Evolutionary conservation across 2,888 invertebrate species (phyloP).

Genomic region (Lithosia quadra): DNA sequence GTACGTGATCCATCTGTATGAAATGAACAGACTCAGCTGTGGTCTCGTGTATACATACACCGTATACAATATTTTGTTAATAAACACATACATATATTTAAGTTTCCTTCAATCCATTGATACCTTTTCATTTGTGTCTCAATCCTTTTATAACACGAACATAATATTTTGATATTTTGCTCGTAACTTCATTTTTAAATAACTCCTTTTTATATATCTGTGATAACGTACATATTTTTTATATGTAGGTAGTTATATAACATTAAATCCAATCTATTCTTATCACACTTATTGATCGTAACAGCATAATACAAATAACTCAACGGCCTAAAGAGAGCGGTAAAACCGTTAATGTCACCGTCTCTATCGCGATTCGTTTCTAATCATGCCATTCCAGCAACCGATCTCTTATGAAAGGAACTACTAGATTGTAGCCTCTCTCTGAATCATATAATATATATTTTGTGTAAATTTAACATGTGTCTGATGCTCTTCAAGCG

Average conservation of each 20-base stretch:
- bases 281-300: not conserved
- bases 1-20: not conserved
- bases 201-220: not conserved
- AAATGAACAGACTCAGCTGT: not conserved
- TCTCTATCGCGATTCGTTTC: not conserved
- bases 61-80: no score
- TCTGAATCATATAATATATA: not conserved
- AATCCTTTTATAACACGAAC: not conserved
- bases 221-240: not conserved
- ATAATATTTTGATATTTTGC: not conserved
- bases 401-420: not conserved
- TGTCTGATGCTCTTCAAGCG: conserved; percentile 49
- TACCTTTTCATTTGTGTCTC: not conserved
- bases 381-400: not conserved
- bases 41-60: not conserved
- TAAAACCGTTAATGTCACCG: not conserved
- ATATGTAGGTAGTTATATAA: not conserved
- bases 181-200: not conserved
- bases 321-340: not conserved
- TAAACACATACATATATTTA: no score
- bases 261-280: not conserved
- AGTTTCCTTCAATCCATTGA: not conserved
- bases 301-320: not conserved
- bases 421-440: not conserved
- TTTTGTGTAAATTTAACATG: conserved; percentile 17